phyloP scores from a whole-genome alignment of 1,140 invertebrate genomes.

The Andricus grossulariae region DNA sequence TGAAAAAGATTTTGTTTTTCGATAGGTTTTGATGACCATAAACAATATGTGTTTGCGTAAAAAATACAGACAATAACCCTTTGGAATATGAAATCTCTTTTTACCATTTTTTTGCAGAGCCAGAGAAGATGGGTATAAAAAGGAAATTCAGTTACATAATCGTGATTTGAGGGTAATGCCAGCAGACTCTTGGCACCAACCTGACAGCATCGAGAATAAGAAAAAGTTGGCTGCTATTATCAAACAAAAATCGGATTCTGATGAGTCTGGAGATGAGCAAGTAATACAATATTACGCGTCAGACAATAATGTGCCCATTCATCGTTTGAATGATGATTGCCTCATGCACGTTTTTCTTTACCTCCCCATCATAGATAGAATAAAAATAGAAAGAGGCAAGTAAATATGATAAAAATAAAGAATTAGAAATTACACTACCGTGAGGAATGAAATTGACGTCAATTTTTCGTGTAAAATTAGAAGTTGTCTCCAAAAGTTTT shows the following conservation, averaged over 20 bases:
- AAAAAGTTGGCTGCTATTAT: constrained; percentile 51
- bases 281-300: constrained; percentile 40
- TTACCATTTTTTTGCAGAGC: constrained; percentile 59
- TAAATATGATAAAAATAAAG: neutral
- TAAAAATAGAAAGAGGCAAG: constrained; percentile 67
- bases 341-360: constrained; percentile 67
- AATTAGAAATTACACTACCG: too few relatives aligned
- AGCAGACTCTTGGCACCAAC: constrained; percentile 73
- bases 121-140: constrained; percentile 53
- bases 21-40: too few relatives aligned
- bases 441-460: too few relatives aligned
- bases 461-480: too few relatives aligned
- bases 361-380: constrained; percentile 65
- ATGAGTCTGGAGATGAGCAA: constrained; percentile 31
- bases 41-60: too few relatives aligned
- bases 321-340: constrained; percentile 69
- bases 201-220: constrained; percentile 66
- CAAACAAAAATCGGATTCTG: constrained; percentile 40
- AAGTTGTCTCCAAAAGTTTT: too few relatives aligned
- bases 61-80: too few relatives aligned
- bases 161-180: constrained; percentile 64
- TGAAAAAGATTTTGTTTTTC: too few relatives aligned
- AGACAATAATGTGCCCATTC: constrained; percentile 57
- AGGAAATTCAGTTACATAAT: constrained; percentile 65
- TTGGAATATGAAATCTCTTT: constrained; percentile 25